Percentiles rank a stretch among this genome's conserved stretches.
Conservation (phyloP, 2,888 invertebrate species). For the Amorpha juglandis region DNA sequence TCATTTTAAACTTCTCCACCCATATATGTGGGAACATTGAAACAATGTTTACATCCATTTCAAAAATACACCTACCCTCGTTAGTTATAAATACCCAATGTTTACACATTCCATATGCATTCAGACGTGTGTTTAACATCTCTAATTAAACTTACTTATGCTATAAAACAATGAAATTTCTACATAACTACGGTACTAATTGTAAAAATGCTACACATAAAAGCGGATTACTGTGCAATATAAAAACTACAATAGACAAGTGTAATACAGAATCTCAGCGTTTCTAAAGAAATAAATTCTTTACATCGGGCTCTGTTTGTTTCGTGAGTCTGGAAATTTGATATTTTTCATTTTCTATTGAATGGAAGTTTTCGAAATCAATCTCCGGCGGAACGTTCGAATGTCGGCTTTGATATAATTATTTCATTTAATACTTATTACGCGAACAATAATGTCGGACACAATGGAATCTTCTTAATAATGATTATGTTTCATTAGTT, state of each 20-base stretch:
- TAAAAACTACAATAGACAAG: conserved; percentile 5
- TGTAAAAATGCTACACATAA: background rate
- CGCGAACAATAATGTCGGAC: conserved; percentile 1
- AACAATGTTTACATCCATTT: conserved; percentile 19
- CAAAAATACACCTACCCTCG: conserved; percentile 19
- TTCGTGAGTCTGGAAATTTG: conserved; percentile 17
- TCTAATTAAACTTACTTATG: conserved; percentile 2
- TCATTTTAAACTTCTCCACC: background rate
- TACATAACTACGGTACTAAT: background rate
- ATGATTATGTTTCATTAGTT: conserved; percentile 5
- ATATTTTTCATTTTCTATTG: conserved; percentile 13
- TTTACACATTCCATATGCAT: conserved; percentile 22
- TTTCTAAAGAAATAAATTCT: background rate
- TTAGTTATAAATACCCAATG: conserved; percentile 16
- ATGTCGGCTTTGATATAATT: conserved; percentile 11
- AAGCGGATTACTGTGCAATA: conserved; percentile 1
- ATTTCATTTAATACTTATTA: conserved; percentile 17
- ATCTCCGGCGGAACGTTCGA: conserved; percentile 9
- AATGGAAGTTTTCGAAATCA: conserved; percentile 18
- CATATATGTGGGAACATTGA: conserved; percentile 22
- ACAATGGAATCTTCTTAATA: conserved; percentile 15
- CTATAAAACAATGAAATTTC: background rate
- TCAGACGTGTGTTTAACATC: conserved; percentile 21
- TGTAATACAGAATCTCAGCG: conserved; percentile 4
- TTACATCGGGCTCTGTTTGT: background rate